Base-by-base conservation (phyloP, 1,140 invertebrate species). In the Aphelinus atriplicis region DNA sequence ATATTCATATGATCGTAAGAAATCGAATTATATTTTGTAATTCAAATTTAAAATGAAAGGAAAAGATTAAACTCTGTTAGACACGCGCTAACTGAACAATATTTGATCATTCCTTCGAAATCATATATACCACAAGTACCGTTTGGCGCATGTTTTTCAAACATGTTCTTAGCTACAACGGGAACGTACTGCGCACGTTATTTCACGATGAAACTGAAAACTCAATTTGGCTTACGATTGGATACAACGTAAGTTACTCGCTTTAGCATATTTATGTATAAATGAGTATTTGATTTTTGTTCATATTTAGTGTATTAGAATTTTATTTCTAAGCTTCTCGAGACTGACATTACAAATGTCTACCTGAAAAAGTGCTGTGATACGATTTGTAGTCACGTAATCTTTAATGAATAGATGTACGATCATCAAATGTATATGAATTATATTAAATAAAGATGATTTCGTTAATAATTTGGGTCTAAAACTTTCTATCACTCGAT, bases 301-400 rank as follows among this genome's bases (percentile, higher is more conserved):
- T 26, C 26, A 55, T 63, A 60, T 71, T 62, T 48, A 48, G 48
- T 63, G 69, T 71, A 63, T 7, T 61, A 63, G n/a, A 58, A 55
- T 58, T 42, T 72, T 65, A 53, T 69, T 75, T 78, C 73, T 79
- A 77, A 77, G 67, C 50, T 81, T 79, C 78, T 77, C 76, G 78
- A 83, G 83, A 85, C 80, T 84, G 83, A 84, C 82, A 85, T 84
- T 79, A 48, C 47, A 63, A 81, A 83, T 84, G 82, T 85, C 84
- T 85, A 85, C 84, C 84, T 85, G 82, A 83, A 73, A 79, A 83
- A 83, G 82, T 80, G 80, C 84, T 86, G 84, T 86, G 84, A 86
- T 86, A 84, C 79, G 66, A 77, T 84, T 80, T 83, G 78, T 84
- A 85, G 84, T 85, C 82, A 80, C 78, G 79, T 74, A 26, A 26